phyloP scores from a whole-genome alignment of 2,888 invertebrate genomes.

The Nomada ruficornis region DNA sequence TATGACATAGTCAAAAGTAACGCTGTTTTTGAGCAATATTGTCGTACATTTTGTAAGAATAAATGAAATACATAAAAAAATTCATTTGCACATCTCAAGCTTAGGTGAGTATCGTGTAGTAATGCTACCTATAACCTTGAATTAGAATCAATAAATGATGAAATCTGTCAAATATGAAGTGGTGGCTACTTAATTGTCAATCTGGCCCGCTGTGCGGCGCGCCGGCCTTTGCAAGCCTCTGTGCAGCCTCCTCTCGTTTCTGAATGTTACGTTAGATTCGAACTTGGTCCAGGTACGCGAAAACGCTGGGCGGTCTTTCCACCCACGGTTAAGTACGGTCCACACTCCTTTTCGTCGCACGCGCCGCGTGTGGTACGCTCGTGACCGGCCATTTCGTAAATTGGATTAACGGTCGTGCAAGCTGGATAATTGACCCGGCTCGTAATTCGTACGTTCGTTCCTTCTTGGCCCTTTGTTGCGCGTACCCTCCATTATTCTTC shows the following conservation, averaged over 20 bases:
- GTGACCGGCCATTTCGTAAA: conserved; percentile 65
- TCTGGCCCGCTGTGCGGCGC: background rate
- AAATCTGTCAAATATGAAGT: too few relatives aligned
- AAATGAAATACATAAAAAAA: too few relatives aligned
- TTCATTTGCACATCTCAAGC: too few relatives aligned
- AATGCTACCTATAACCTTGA: too few relatives aligned
- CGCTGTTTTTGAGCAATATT: too few relatives aligned
- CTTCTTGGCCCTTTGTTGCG: conserved; percentile 45
- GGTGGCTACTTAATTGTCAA: too few relatives aligned
- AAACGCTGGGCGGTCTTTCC: conserved; percentile 42
- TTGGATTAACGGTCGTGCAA: conserved; percentile 65
- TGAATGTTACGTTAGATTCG: background rate
- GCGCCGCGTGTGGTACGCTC: conserved; percentile 63
- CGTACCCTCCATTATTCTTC: conserved; percentile 47
- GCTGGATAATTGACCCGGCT: conserved; percentile 60
- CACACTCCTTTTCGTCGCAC: conserved; percentile 61
- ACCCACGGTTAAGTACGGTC: conserved; percentile 58
- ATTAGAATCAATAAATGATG: too few relatives aligned
- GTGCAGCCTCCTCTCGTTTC: conserved; percentile 29
- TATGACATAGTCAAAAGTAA: too few relatives aligned
- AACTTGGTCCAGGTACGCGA: conserved; percentile 5
- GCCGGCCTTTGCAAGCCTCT: conserved; percentile 26
- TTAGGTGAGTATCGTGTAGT: too few relatives aligned
- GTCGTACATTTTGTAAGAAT: too few relatives aligned
- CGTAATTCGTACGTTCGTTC: conserved; percentile 60